phyloP scores from a whole-genome alignment of 2,113 vertebrate species.

The Brachypteracias leptosomus region DNA sequence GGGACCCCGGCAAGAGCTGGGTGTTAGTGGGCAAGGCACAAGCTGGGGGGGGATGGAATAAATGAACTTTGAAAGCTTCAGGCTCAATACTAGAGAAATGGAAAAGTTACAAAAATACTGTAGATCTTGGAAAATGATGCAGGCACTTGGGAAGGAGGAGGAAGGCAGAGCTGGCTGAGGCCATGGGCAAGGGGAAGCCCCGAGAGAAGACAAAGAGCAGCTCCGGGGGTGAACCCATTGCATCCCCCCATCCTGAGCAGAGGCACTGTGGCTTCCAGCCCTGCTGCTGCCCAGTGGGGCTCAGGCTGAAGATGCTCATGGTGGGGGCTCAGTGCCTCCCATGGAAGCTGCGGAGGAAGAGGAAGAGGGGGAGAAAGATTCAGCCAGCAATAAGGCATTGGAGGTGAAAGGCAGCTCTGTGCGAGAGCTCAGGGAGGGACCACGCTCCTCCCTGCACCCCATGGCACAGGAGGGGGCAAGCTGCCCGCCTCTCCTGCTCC shows the following conservation, averaged over 20 bases:
- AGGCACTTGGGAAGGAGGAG: slow-evolving; percentile 53
- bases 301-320: not conserved
- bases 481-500: not conserved
- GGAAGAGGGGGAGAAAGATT: not conserved
- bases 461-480: not conserved
- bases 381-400: slow-evolving; percentile 49
- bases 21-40: not conserved
- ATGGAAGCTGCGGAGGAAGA: not conserved
- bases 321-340: not conserved
- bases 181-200: fast-evolving
- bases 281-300: not conserved
- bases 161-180: slow-evolving; percentile 8
- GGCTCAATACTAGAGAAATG: slow-evolving; percentile 22
- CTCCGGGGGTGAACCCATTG: not conserved
- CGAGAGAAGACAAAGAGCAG: not conserved
- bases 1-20: not conserved
- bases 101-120: slow-evolving; percentile 60
- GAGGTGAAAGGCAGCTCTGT: not conserved
- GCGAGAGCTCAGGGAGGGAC: not conserved
- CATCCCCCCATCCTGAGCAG: not conserved
- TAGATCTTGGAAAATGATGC: slow-evolving; percentile 15
- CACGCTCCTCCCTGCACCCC: not conserved
- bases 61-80: slow-evolving; percentile 17
- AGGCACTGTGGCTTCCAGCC: not conserved
- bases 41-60: not conserved